phyloP scores from a whole-genome alignment of 2,797 vertebrate genomes.

The Crenichthys baileyi region DNA sequence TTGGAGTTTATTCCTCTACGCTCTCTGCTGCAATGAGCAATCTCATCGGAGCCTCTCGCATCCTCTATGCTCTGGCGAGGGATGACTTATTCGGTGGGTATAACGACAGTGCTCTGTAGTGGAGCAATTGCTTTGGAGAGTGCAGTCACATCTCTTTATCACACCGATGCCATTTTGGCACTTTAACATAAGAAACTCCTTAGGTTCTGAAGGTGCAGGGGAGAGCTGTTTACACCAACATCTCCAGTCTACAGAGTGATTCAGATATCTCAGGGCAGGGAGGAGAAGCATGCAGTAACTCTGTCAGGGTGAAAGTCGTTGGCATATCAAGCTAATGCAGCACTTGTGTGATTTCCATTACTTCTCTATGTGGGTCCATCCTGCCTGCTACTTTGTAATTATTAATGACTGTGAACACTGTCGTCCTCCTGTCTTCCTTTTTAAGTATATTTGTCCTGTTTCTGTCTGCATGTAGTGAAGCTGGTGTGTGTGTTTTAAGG shows the following conservation, averaged over 20 bases:
- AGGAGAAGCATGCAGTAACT: background rate
- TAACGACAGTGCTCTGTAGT: background rate
- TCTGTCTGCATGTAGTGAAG: conserved; percentile 17
- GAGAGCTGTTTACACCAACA: background rate
- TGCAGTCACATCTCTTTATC: background rate
- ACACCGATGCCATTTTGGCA: background rate
- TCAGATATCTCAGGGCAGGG: background rate
- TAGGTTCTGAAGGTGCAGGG: background rate
- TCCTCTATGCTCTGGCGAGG: conserved; percentile 88
- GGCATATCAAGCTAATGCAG: conserved; percentile 16
- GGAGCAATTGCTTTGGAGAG: background rate
- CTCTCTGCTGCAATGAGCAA: conserved; percentile 92
- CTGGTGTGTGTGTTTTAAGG: conserved; percentile 38
- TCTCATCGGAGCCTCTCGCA: conserved; percentile 90
- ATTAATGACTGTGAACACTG: conserved; percentile 53
- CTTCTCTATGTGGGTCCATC: conserved; percentile 16
- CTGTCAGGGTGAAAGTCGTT: conserved; percentile 8
- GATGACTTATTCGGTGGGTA: conserved; percentile 90
- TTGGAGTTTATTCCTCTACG: conserved; percentile 90
- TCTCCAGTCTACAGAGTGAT: background rate
- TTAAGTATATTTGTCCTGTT: conserved; percentile 42
- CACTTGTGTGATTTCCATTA: conserved; percentile 19
- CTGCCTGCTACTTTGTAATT: conserved; percentile 47
- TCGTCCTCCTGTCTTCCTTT: conserved; percentile 42
- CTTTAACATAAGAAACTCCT: background rate